Base-by-base conservation (phyloP, 2,888 invertebrate species). In the Cryptocheilus praepositus region DNA sequence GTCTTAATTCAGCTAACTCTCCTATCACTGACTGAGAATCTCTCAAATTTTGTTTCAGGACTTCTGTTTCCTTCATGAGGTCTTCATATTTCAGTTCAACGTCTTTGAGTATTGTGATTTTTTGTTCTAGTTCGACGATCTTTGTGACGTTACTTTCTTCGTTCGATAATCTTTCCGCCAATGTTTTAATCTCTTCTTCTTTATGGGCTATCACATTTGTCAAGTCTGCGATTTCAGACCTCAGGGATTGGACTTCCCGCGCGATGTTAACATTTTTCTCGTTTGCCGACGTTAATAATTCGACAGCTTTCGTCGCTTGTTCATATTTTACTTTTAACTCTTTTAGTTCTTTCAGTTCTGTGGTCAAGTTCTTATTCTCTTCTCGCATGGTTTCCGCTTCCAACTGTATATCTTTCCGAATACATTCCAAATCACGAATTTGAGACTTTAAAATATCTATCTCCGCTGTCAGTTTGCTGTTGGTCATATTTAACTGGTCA, bases 361-460 rank as follows among this genome's bases (percentile, higher is more conserved):
- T 25, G 67, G 51, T 70, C 59, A 58, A 8, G 63, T 65, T 15
- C 64, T 52, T 25, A 22, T n/a, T 53, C 22, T 66, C 64, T 61
- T 66, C 65, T 36, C 13, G 36, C 13, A 36, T 5, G 13, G 36
- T 11, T 11, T 7, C 36, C 3, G 36, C 36, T 11, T 36, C 36
- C 1, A 11, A 62, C 21, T 71, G 58, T 11, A 67, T 18, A 28
- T 36, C 36, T 2, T 4, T 62, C 21, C 71, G 58, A 8, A 67
- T 18, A 28, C 71, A 22, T 57, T 76, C 71, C 15, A 81, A 61
- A 61, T 84, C 82, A 21, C 71, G 67, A 21, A 85, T 52, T 71
- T 85, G 77, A 22, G 76, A 81, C 71, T 82, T 74, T 13, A 86
- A 72, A 67, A 68, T 75, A 67, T 83, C 75, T 51, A 85, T 80